phyloP scores from a whole-genome alignment of 2,888 invertebrate genomes.

The Xiphydria camelus region DNA sequence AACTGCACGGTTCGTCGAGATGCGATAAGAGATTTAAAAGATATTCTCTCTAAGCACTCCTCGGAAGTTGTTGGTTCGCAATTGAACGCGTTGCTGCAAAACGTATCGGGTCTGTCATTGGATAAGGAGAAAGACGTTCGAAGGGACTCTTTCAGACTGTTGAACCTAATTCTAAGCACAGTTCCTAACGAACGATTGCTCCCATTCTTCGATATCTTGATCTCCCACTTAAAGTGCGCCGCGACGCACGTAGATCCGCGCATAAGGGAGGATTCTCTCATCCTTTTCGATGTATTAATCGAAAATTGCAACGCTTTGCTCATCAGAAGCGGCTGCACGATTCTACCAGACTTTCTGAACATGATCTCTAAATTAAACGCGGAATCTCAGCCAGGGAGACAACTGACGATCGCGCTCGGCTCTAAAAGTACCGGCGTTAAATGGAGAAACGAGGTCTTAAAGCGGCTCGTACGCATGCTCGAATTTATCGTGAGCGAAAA shows the following conservation, averaged over 20 bases:
- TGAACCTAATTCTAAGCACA: conserved; percentile 60
- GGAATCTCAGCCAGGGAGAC: conserved; percentile 69
- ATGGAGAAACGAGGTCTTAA: conserved; percentile 78
- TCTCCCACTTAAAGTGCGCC: conserved; percentile 81
- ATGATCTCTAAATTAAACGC: conserved; percentile 78
- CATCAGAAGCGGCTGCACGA: conserved; percentile 68
- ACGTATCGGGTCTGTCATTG: conserved; percentile 69
- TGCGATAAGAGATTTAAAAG: conserved; percentile 66
- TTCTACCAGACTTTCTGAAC: conserved; percentile 79
- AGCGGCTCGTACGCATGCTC: conserved; percentile 70
- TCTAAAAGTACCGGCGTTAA: conserved; percentile 75
- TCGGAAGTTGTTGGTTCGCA: conserved; percentile 61
- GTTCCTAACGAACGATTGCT: conserved; percentile 61
- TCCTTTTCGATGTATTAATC: conserved; percentile 77
- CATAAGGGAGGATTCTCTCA: conserved; percentile 82
- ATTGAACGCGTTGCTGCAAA: conserved; percentile 71
- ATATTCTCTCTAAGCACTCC: conserved; percentile 60
- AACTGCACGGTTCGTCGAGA: conserved; percentile 70
- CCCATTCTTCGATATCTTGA: conserved; percentile 78
- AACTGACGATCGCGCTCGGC: conserved; percentile 70
- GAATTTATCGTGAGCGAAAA: conserved; percentile 49
- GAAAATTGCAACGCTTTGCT: conserved; percentile 69
- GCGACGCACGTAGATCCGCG: conserved; percentile 85
- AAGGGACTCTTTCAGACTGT: conserved; percentile 63
- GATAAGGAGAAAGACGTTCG: conserved; percentile 72